Evolutionary conservation across 1,140 invertebrate species (phyloP).

Genomic region (Aphaenogaster floridana): DNA sequence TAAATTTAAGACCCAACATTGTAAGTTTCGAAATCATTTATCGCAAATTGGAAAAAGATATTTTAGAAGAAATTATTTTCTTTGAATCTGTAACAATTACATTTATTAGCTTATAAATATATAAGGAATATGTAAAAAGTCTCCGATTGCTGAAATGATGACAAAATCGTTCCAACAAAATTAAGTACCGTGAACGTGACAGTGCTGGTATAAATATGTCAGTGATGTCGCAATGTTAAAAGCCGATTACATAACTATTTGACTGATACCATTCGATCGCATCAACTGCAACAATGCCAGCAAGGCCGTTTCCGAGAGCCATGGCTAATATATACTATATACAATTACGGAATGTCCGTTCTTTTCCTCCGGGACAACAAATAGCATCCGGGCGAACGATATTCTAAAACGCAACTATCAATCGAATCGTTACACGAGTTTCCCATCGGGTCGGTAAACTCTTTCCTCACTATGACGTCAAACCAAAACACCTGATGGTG

Average conservation of each 20-base stretch:
- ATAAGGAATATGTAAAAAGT: background rate
- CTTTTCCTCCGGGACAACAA: background rate
- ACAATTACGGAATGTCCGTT: constrained; percentile 42
- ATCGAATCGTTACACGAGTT: constrained; percentile 4
- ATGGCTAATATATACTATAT: constrained; percentile 6
- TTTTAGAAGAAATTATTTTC: background rate
- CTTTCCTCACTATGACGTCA: constrained; percentile 43
- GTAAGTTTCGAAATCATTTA: background rate
- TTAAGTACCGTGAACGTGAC: background rate
- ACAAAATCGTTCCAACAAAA: background rate
- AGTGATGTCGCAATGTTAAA: constrained; percentile 37
- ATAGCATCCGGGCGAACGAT: background rate
- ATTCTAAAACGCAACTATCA: background rate
- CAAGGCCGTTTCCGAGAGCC: constrained; percentile 40
- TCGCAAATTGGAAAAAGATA: background rate
- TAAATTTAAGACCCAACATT: background rate
- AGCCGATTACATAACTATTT: constrained; percentile 41
- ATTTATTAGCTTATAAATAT: background rate
- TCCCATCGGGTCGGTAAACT: constrained; percentile 26
- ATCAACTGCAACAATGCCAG: constrained; percentile 28
- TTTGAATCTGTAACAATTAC: background rate
- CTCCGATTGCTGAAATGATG: background rate
- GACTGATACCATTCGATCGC: constrained; percentile 36
- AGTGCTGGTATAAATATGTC: background rate
- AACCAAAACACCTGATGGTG: background rate